Evolutionary conservation across 2,888 invertebrate genomes (phyloP).

Genomic region (Boloria euphrosyne): DNA sequence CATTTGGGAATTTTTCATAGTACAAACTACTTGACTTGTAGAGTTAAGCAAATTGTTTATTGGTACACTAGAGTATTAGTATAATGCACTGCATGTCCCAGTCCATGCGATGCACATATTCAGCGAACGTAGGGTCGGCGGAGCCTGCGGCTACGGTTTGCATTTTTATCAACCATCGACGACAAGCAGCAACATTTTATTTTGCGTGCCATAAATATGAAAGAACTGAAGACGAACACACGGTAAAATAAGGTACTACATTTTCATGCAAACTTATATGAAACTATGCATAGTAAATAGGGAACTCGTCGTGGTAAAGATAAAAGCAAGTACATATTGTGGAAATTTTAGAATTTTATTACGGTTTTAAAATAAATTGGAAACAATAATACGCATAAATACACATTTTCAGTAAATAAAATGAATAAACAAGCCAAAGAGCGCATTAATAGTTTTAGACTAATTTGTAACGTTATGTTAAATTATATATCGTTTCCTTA

Average conservation of each 20-base stretch:
- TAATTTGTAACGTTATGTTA: no score
- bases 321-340: conserved; percentile 38
- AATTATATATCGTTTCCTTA: no score
- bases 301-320: conserved; percentile 56
- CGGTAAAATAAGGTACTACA: conserved; percentile 61
- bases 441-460: no score
- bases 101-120: conserved; percentile 61
- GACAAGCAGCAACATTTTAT: conserved; percentile 76
- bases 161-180: conserved; percentile 79
- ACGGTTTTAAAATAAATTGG: no score
- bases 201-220: conserved; percentile 79
- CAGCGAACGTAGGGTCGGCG: conserved; percentile 59
- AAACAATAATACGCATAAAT: no score
- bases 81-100: conserved; percentile 33
- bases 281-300: conserved; percentile 77
- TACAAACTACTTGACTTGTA: conserved; percentile 20
- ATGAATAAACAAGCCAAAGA: no score
- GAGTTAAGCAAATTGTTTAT: conserved; percentile 31
- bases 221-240: conserved; percentile 66
- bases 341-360: conserved; percentile 13
- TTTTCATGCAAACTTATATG: conserved; percentile 77
- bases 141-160: conserved; percentile 73
- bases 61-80: conserved; percentile 33
- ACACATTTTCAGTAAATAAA: no score
- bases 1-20: conserved; percentile 18